phyloP scores from a whole-genome alignment of 2,888 invertebrate species.

The Morpho helenor region DNA sequence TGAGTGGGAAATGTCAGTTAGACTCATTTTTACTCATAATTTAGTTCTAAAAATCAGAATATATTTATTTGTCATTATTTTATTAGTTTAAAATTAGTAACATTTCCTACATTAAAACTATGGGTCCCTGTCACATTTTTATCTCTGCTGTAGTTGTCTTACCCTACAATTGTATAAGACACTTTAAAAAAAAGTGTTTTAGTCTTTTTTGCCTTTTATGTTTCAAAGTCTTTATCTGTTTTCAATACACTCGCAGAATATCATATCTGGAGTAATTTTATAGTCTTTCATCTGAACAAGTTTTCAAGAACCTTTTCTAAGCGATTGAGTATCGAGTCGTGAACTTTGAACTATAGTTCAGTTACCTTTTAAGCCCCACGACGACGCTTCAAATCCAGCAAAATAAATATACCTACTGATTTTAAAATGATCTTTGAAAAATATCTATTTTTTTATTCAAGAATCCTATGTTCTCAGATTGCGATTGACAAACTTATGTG shows the following conservation, averaged over 20 bases:
- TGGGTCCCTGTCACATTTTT: no score
- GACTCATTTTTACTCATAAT: no score
- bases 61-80: no score
- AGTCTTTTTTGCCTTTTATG: not conserved
- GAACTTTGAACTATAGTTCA: constrained; percentile 26
- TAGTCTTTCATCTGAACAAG: constrained; percentile 12
- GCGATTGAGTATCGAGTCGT: constrained; percentile 23
- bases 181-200: not conserved
- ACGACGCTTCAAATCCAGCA: constrained; percentile 5
- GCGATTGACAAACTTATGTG: not conserved
- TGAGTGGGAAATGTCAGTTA: not conserved
- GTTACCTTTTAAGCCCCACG: constrained; percentile 19
- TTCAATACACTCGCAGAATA: constrained; percentile 12
- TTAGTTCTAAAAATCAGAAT: no score
- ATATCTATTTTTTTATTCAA: not conserved
- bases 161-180: not conserved
- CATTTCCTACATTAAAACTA: no score
- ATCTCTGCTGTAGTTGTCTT: no score
- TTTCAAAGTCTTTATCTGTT: constrained; percentile 9
- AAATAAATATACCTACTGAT: not conserved
- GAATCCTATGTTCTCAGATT: not conserved
- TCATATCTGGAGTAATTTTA: constrained; percentile 11
- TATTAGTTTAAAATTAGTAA: no score
- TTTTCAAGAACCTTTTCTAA: constrained; percentile 22
- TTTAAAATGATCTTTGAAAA: not conserved